A percentile compares a stretch with the other conserved stretches of the same genome.
These are phyloP conservation scores for Danio aesculapii DNA, from an alignment of 2,797 vertebrate genomes.

Conservation along the genomic window DNA sequence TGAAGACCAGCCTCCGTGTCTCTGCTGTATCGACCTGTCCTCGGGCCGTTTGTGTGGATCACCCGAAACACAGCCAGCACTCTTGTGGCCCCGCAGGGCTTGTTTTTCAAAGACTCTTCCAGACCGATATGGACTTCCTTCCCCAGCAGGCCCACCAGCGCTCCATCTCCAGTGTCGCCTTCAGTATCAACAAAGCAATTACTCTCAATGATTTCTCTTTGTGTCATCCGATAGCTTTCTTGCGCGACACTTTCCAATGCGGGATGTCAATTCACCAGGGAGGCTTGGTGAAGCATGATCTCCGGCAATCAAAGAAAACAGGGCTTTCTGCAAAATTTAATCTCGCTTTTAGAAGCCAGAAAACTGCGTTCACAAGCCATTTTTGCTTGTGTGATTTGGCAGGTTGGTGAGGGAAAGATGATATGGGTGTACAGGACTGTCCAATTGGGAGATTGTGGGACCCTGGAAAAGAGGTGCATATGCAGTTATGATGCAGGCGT, in stretches of 20 bases:
- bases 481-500: not conserved
- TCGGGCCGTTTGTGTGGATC: constrained; percentile 33
- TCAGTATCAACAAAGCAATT: constrained; percentile 54
- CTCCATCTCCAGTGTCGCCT: constrained; percentile 45
- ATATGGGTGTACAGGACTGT: not conserved
- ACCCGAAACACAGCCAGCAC: constrained; percentile 54
- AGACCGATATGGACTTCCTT: constrained; percentile 48
- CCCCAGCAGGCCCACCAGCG: constrained; percentile 34
- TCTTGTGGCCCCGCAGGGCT: constrained; percentile 54
- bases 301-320: constrained; percentile 2
- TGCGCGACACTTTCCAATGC: constrained; percentile 19
- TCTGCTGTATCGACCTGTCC: constrained; percentile 47
- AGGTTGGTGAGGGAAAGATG: constrained; percentile 10
- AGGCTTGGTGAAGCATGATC: constrained; percentile 22
- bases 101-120: constrained; percentile 55
- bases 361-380: not conserved
- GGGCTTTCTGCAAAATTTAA: constrained; percentile 26
- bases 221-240: constrained; percentile 12
- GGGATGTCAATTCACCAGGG: constrained; percentile 19
- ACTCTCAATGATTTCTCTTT: constrained; percentile 46
- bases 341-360: constrained; percentile 24
- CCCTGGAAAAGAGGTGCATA: not conserved
- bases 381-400: constrained; percentile 17
- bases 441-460: not conserved
- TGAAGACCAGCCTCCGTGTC: constrained; percentile 47